phyloP scores from a whole-genome alignment of 2,888 invertebrate species.

The Phengaris alcon region DNA sequence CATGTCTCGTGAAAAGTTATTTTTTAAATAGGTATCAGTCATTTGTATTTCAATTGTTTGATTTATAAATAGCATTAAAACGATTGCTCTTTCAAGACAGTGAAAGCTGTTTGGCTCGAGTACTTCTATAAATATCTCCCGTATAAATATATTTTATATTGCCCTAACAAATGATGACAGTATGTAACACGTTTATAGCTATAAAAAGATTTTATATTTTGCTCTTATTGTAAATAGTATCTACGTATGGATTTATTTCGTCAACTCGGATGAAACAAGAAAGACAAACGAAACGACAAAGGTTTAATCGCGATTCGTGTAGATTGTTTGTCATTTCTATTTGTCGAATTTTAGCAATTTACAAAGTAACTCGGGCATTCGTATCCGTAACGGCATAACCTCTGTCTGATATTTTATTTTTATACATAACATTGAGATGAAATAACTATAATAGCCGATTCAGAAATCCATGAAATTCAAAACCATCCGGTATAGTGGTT shows the following conservation, averaged over 20 bases:
- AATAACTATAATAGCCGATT: background rate
- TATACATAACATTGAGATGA: background rate
- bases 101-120: constrained; percentile 70
- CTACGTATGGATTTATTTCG: background rate
- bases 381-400: background rate
- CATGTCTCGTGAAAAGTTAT: background rate
- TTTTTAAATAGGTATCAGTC: background rate
- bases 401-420: background rate
- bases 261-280: background rate
- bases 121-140: constrained; percentile 56
- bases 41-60: constrained; percentile 33
- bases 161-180: constrained; percentile 27
- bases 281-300: background rate
- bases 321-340: background rate
- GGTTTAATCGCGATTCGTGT: background rate
- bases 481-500: background rate
- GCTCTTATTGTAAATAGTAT: background rate
- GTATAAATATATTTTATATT: constrained; percentile 31
- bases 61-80: constrained; percentile 36
- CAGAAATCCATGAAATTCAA: background rate
- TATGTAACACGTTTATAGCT: constrained; percentile 18
- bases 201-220: constrained; percentile 4
- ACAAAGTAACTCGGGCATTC: background rate
- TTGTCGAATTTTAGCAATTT: background rate
- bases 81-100: constrained; percentile 50